Evolutionary conservation across 2,797 vertebrate genomes (phyloP), one percentile per base, ranked within the genome.

Genomic region (Eutrigla gurnardus): DNA sequence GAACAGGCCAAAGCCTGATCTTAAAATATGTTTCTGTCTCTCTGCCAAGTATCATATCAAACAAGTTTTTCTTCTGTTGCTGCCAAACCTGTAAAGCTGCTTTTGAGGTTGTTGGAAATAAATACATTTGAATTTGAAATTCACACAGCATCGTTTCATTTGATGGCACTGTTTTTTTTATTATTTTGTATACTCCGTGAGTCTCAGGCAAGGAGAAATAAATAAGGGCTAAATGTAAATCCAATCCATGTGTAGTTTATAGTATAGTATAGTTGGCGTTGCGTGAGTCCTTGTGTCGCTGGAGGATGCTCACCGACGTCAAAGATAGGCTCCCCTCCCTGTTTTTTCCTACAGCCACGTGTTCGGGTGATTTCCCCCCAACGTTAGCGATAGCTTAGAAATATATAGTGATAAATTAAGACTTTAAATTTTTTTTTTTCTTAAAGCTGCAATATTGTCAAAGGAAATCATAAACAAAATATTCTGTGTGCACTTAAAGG

Each of bases 51-150:
- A 13, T 73, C 52, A 42, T 15, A 18, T 68, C 0, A 43, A 71
- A 58, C 40, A 42, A 25, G 25, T 3, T 46, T 3, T 50, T 14
- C 3, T 13, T 0, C 12, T 52, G 66, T 32, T 55, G 18, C 25
- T 74, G 10, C 32, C 49, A 59, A 70, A 69, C 55, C 37, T 79
- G 57, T 6, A 5, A 35, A 4, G 3, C 47, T 25, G 0, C 53
- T 9, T 9, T 0, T 14, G 46, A 55, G 4, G 13, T 0, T 18
- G 8, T 60, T 7, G 3, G 14, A 37, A 89, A 91, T 86, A 87
- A 89, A 88, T 0, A 4, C 25, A 25, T 49, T 42, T 36, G 18
- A 25, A 33, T 64, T 37, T 0, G 1, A 76, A 64, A 39, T 0
- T 47, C 0, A 0, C 25, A 0, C 2, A 8, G 15, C 6, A 5